Conservation (phyloP, 2,113 vertebrate species). For the Grallaria varia region DNA sequence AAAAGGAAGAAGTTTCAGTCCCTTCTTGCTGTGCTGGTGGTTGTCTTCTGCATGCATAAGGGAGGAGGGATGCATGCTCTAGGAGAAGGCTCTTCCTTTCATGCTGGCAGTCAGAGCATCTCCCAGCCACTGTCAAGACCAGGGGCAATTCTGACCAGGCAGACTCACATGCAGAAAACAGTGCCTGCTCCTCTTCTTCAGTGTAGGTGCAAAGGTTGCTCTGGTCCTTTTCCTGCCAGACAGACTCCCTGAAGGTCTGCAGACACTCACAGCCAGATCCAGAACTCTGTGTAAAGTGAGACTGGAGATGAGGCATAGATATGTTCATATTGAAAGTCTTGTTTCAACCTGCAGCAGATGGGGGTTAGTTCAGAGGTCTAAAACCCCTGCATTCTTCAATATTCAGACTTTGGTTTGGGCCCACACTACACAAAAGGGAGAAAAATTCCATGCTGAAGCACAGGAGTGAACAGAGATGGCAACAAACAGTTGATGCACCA, state of each 20-base stretch:
- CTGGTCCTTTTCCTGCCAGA: neutral
- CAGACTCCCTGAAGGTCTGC: neutral
- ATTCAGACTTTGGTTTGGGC: neutral
- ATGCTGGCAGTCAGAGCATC: neutral
- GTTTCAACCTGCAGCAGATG: neutral
- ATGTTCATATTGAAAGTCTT: neutral
- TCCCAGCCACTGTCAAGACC: neutral
- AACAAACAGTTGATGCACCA: neutral
- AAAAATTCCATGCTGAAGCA: neutral
- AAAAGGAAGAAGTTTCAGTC: neutral
- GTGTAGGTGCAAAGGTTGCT: neutral
- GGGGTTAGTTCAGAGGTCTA: neutral
- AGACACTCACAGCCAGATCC: neutral
- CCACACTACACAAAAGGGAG: neutral
- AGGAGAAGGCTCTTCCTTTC: neutral
- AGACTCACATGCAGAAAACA: neutral
- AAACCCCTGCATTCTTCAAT: neutral
- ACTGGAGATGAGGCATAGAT: neutral
- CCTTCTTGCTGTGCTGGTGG: neutral
- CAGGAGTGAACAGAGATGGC: neutral
- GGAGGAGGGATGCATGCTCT: neutral
- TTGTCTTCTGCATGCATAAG: neutral
- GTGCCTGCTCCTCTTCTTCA: neutral
- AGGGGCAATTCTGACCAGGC: neutral
- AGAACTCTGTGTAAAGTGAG: neutral